Conservation (phyloP, 2,797 vertebrate genomes). For the Dermochelys coriacea region DNA sequence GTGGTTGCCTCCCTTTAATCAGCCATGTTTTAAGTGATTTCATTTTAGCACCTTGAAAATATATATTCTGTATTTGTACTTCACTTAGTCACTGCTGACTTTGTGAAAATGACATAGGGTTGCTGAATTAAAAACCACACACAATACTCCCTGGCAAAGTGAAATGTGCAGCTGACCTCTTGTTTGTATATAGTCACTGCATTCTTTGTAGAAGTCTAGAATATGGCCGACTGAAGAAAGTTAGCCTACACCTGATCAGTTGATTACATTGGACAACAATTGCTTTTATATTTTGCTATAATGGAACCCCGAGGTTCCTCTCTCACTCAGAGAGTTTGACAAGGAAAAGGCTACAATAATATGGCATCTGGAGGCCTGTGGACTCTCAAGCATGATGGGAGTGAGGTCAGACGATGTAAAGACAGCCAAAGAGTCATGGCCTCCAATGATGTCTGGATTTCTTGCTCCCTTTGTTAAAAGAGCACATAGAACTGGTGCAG, state of each 20-base stretch:
- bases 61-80: neutral
- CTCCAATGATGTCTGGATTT: neutral
- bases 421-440: neutral
- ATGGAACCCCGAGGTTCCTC: neutral
- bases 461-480: neutral
- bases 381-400: neutral
- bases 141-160: slow-evolving; percentile 20
- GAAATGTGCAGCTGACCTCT: neutral
- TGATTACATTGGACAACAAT: neutral
- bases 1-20: accelerated
- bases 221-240: neutral
- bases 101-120: neutral
- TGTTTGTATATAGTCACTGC: neutral
- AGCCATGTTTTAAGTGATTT: neutral
- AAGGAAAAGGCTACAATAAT: neutral
- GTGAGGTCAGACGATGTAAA: neutral
- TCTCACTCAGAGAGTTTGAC: neutral
- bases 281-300: neutral
- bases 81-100: neutral
- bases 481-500: neutral
- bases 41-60: slow-evolving; percentile 13
- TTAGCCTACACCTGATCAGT: neutral
- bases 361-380: neutral
- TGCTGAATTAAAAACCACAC: neutral
- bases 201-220: neutral